A percentile compares a stretch with the other conserved stretches of the same genome.
These are phyloP conservation scores for Drosophila subquinaria DNA, from an alignment of 2,888 invertebrate species.

Conservation along the genomic window DNA sequence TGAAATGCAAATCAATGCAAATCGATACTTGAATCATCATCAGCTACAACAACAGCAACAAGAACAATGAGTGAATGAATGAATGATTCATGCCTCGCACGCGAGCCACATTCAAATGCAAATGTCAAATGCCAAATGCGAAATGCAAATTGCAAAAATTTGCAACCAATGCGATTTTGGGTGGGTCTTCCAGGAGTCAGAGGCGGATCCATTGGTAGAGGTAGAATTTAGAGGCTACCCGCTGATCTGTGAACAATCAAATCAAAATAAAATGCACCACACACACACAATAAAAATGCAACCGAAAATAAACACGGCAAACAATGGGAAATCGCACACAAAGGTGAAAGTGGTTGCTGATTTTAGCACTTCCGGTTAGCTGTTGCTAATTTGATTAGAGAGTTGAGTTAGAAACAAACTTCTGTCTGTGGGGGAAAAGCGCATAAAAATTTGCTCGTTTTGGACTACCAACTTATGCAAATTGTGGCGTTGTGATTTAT, in stretches of 20 bases:
- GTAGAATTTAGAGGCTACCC: slow-evolving; percentile 43
- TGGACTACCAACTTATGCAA: slow-evolving; percentile 75
- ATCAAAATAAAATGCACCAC: slow-evolving; percentile 76
- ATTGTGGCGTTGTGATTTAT: slow-evolving; percentile 61
- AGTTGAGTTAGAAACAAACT: slow-evolving; percentile 39
- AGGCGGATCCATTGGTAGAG: background rate
- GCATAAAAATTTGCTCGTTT: slow-evolving; percentile 50
- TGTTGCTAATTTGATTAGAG: slow-evolving; percentile 85
- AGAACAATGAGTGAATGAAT: slow-evolving; percentile 34
- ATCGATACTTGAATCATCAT: slow-evolving; percentile 78
- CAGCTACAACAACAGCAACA: slow-evolving; percentile 26
- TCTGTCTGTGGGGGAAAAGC: slow-evolving; percentile 13
- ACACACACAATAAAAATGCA: slow-evolving; percentile 43
- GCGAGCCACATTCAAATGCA: slow-evolving; percentile 77
- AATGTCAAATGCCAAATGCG: slow-evolving; percentile 51
- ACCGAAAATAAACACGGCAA: slow-evolving; percentile 46
- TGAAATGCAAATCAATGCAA: slow-evolving; percentile 83
- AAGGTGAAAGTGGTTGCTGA: slow-evolving; percentile 55
- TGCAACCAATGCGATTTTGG: slow-evolving; percentile 63
- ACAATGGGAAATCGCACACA: slow-evolving; percentile 43
- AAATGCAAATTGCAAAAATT: slow-evolving; percentile 59
- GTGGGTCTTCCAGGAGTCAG: slow-evolving; percentile 26
- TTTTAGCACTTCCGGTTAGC: slow-evolving; percentile 79
- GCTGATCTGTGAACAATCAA: slow-evolving; percentile 76
- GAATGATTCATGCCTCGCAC: slow-evolving; percentile 78